Evolutionary conservation across 92 coral and sea anemone species (phyloP).

Genomic region (Phenganax stokvisi): DNA sequence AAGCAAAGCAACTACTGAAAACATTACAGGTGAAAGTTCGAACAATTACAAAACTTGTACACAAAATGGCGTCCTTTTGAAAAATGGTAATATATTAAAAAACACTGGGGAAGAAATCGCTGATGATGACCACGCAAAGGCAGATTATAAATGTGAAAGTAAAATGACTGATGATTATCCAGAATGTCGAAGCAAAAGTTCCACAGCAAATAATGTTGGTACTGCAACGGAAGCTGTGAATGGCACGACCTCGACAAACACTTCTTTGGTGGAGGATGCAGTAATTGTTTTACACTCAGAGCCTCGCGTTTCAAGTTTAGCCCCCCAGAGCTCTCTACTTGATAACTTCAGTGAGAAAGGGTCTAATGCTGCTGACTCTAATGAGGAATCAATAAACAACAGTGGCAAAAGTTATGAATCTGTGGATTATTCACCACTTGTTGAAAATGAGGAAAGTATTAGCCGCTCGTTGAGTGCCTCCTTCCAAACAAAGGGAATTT

Average conservation of each 20-base stretch:
- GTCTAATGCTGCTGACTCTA: neutral
- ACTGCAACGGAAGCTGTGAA: neutral
- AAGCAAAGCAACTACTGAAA: neutral
- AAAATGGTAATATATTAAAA: too few relatives aligned
- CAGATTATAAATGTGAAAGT: too few relatives aligned
- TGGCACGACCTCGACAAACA: neutral
- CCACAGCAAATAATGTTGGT: too few relatives aligned
- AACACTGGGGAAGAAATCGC: too few relatives aligned
- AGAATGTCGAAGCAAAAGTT: too few relatives aligned
- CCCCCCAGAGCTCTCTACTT: neutral
- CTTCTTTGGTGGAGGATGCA: neutral
- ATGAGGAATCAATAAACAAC: slow-evolving; percentile 22
- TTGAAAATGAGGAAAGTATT: slow-evolving; percentile 5
- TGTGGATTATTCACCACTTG: slow-evolving; percentile 33
- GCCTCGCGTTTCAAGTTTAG: neutral
- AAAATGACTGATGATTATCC: too few relatives aligned
- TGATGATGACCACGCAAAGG: too few relatives aligned
- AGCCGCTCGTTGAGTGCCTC: slow-evolving; percentile 8
- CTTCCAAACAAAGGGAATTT: neutral
- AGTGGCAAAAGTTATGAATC: slow-evolving; percentile 37
- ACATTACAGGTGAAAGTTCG: too few relatives aligned
- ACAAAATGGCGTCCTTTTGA: too few relatives aligned
- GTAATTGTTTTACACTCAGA: slow-evolving; percentile 9
- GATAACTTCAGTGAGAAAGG: neutral
- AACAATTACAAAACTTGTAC: too few relatives aligned